These are phyloP conservation scores for Epizoanthus illoricatus DNA, from an alignment of 92 coral and sea anemone genomes.

Conservation along the genomic window DNA sequence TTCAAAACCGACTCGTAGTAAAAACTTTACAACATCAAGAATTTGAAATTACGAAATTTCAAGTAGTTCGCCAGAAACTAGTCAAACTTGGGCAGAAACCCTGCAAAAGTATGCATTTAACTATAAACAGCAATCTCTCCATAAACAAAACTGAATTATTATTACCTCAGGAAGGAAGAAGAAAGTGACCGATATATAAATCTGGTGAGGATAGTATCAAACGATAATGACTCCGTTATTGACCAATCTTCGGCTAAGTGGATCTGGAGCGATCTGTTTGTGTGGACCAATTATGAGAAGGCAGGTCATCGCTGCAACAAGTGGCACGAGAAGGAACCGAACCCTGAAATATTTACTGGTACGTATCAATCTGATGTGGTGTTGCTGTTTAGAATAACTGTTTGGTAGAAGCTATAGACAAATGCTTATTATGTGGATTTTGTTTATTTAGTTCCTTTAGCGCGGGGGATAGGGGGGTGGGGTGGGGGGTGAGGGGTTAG, in stretches of 20 bases:
- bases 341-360: conserved; percentile 15
- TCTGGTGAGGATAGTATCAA: conserved; percentile 33
- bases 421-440: too few species aligned
- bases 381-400: too few species aligned
- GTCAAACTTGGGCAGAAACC: too few species aligned
- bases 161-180: background rate
- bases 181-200: conserved; percentile 13
- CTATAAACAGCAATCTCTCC: background rate
- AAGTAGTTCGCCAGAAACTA: too few species aligned
- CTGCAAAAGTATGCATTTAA: background rate
- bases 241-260: conserved; percentile 29
- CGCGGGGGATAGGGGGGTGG: too few species aligned
- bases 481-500: too few species aligned
- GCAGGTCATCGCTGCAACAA: conserved; percentile 29
- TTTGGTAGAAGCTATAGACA: too few species aligned
- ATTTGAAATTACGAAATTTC: too few species aligned
- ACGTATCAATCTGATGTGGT: background rate
- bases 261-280: conserved; percentile 39
- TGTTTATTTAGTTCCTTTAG: too few species aligned
- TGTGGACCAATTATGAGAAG: conserved; percentile 17
- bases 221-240: conserved; percentile 19
- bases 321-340: conserved; percentile 24
- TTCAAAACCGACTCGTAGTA: too few species aligned
- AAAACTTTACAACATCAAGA: too few species aligned
- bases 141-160: background rate